phyloP scores from a whole-genome alignment of 1,140 invertebrate species.

The Musca vetustissima region DNA sequence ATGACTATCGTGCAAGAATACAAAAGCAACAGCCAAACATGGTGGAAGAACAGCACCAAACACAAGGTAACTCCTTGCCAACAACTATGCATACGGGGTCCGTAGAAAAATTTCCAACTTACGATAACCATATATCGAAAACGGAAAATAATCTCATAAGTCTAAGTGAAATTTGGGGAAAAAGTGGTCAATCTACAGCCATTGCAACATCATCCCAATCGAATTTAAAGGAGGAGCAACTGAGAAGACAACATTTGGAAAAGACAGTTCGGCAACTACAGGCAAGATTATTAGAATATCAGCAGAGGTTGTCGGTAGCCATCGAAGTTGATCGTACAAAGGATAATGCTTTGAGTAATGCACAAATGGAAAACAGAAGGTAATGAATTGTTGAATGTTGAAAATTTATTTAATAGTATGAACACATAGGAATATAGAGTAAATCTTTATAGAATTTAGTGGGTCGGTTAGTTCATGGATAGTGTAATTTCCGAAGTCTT shows the following conservation, averaged over 20 bases:
- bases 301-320: slow-evolving; percentile 77
- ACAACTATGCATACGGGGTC: background rate
- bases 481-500: too few species aligned
- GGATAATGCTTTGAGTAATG: slow-evolving; percentile 67
- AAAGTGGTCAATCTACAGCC: slow-evolving; percentile 44
- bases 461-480: too few species aligned
- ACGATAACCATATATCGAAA: background rate
- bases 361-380: slow-evolving; percentile 58
- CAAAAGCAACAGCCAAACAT: background rate
- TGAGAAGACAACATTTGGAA: slow-evolving; percentile 73
- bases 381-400: slow-evolving; percentile 48
- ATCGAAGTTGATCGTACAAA: slow-evolving; percentile 74
- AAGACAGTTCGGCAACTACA: slow-evolving; percentile 73
- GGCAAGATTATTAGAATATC: slow-evolving; percentile 69
- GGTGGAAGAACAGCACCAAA: background rate
- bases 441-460: too few species aligned
- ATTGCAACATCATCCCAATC: slow-evolving; percentile 31
- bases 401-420: too few species aligned
- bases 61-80: background rate
- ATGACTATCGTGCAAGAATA: slow-evolving; percentile 34
- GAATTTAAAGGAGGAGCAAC: slow-evolving; percentile 70
- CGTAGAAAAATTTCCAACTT: background rate
- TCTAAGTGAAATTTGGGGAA: slow-evolving; percentile 61
- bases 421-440: too few species aligned
- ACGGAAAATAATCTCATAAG: slow-evolving; percentile 50